These are phyloP conservation scores for Myotis planiceps DNA, from an alignment of 2,797 vertebrate species.

Conservation along the genomic window DNA sequence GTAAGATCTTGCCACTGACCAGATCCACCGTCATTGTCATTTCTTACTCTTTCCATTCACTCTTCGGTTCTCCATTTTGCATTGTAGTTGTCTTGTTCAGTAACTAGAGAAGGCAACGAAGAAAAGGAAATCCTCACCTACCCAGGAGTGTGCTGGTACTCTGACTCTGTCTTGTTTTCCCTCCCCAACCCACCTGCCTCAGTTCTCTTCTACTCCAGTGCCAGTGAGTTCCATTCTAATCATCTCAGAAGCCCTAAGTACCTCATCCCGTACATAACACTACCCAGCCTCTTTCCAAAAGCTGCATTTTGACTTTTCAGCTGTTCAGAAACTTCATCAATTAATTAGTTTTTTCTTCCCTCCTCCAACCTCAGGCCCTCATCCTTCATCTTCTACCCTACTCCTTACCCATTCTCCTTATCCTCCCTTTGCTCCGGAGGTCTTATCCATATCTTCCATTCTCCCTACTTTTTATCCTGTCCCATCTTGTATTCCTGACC, in stretches of 20 bases:
- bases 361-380: background rate
- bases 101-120: conserved; percentile 31
- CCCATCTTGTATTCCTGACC: background rate
- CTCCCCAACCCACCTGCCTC: background rate
- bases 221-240: background rate
- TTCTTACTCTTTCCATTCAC: conserved; percentile 38
- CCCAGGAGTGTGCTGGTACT: background rate
- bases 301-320: conserved; percentile 19
- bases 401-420: background rate
- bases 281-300: background rate
- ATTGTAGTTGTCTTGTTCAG: conserved; percentile 25
- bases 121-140: background rate
- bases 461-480: background rate
- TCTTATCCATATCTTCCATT: conserved; percentile 16
- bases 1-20: conserved; percentile 20
- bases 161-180: background rate
- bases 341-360: background rate
- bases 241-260: background rate
- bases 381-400: background rate
- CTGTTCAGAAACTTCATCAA: conserved; percentile 34
- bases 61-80: conserved; percentile 8
- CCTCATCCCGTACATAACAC: background rate
- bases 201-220: background rate
- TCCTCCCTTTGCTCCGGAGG: background rate
- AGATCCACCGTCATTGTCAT: background rate